A percentile compares a stretch with the other conserved stretches of the same genome.
Evolutionary conservation across 2,797 vertebrate species (phyloP).

Genomic region (Anas flavirostris): DNA sequence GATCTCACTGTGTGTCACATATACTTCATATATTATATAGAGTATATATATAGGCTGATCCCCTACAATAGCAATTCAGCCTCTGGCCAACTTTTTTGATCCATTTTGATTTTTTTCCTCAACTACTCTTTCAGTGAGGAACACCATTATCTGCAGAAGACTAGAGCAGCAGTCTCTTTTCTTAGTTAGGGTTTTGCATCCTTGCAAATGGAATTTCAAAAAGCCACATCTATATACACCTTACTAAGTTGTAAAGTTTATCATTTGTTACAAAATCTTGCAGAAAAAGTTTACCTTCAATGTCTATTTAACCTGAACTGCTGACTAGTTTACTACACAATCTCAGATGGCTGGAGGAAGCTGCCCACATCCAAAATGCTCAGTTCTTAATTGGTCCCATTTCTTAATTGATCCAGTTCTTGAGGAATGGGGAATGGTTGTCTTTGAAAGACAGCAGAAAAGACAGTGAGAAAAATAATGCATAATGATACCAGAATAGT

Average conservation of each 20-base stretch:
- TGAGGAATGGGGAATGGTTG: neutral
- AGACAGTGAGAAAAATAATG: neutral
- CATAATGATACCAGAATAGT: neutral
- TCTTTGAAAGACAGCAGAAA: neutral
- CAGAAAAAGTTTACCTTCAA: neutral
- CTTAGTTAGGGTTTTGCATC: neutral
- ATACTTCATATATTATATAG: neutral
- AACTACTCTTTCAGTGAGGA: neutral
- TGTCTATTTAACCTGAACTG: neutral
- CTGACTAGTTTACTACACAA: neutral
- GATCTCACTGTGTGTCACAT: rapidly evolving
- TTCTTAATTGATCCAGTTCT: neutral
- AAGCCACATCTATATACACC: neutral
- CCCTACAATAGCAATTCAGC: neutral
- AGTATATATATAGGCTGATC: neutral
- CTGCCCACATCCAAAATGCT: neutral
- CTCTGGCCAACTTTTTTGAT: neutral
- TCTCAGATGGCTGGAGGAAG: neutral
- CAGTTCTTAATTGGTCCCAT: no score
- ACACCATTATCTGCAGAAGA: neutral
- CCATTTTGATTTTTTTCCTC: neutral
- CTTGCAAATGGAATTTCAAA: neutral
- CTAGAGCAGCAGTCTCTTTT: neutral
- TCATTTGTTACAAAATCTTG: neutral
- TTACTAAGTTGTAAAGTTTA: neutral